Conservation (phyloP, 2,113 vertebrate genomes). For the Rhabdornis inornatus region DNA sequence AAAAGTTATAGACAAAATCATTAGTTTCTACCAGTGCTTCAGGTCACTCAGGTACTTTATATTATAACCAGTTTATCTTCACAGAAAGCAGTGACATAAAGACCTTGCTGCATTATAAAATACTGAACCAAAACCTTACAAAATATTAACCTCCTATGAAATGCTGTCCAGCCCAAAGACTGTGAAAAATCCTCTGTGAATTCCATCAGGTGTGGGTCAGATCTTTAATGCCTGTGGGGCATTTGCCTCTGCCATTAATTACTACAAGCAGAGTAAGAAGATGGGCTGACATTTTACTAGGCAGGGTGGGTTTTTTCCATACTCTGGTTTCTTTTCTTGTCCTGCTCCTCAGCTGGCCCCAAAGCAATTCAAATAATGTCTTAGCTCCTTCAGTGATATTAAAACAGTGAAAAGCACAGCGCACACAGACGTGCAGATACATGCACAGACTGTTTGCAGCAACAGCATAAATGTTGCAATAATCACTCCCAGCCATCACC, state of each 20-base stretch:
- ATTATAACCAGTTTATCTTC: neutral
- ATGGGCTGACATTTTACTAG: neutral
- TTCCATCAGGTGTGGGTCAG: neutral
- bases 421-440: slow-evolving; percentile 1
- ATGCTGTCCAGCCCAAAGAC: neutral
- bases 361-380: neutral
- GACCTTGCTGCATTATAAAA: neutral
- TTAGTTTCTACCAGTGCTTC: neutral
- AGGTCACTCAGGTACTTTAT: neutral
- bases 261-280: neutral
- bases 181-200: neutral
- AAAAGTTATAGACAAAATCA: neutral
- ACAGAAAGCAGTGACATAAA: neutral
- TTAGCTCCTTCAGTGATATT: neutral
- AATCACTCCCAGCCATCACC: neutral
- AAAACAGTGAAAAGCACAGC: neutral
- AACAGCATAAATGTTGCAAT: neutral
- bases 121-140: neutral
- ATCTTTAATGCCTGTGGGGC: neutral
- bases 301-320: neutral
- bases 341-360: neutral
- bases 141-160: neutral
- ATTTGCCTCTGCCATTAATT: neutral
- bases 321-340: neutral
- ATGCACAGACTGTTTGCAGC: neutral